Evolutionary conservation across 2,888 invertebrate species (phyloP).

Genomic region (Clunio marinus): DNA sequence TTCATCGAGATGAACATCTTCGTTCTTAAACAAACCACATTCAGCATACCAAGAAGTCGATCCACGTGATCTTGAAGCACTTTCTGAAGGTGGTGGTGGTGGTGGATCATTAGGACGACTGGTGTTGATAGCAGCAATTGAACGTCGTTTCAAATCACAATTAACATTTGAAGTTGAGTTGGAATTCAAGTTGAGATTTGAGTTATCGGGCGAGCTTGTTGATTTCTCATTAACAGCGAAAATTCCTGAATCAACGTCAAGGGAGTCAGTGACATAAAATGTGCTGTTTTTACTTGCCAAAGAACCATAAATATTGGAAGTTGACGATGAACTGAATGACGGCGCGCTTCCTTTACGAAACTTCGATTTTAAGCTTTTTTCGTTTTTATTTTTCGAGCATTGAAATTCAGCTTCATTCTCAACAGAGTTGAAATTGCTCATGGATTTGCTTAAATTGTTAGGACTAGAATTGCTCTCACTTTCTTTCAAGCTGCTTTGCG

Average conservation of each 20-base stretch:
- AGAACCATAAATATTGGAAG: conserved; percentile 55
- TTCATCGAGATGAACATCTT: conserved; percentile 41
- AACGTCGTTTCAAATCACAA: conserved; percentile 39
- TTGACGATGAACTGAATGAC: conserved; percentile 56
- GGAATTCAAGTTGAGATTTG: conserved; percentile 37
- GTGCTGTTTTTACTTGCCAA: conserved; percentile 62
- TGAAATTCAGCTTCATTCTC: conserved; percentile 20
- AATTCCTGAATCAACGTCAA: conserved; percentile 62
- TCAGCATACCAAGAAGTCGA: conserved; percentile 68
- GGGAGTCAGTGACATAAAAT: conserved; percentile 66
- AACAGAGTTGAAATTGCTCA: not conserved
- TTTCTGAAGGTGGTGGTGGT: conserved; percentile 50
- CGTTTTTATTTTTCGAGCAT: conserved; percentile 7
- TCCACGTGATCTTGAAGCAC: conserved; percentile 27
- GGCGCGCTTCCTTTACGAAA: conserved; percentile 57
- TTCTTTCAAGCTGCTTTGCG: conserved; percentile 41
- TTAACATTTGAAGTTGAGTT: conserved; percentile 31
- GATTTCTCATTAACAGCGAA: conserved; percentile 53
- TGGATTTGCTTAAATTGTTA: conserved; percentile 32
- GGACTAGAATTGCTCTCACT: conserved; percentile 42
- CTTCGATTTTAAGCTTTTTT: conserved; percentile 59
- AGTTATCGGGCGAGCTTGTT: conserved; percentile 34
- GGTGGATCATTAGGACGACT: conserved; percentile 43
- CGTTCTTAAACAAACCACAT: conserved; percentile 56
- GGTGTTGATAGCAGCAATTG: conserved; percentile 19